phyloP scores from a whole-genome alignment of 2,113 vertebrate genomes.

The Toxotes chatareus region DNA sequence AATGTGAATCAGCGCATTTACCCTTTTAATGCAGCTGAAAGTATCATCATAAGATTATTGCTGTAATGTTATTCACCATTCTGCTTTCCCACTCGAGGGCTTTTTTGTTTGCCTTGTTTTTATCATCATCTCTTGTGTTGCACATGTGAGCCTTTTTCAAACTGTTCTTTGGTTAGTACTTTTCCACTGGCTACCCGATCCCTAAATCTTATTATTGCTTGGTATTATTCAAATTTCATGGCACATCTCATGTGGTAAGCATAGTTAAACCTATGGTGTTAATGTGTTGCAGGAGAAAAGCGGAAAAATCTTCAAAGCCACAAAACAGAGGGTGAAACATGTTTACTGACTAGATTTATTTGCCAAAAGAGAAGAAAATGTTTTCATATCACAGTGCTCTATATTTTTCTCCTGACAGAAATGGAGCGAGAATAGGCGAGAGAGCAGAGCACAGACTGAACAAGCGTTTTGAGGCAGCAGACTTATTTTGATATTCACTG shows the following conservation, averaged over 20 bases:
- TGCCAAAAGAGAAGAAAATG: slow-evolving; percentile 73
- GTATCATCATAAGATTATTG: not conserved
- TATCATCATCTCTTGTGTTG: not conserved
- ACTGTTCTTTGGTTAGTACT: not conserved
- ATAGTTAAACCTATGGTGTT: not conserved
- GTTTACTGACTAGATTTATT: slow-evolving; percentile 54
- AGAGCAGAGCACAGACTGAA: slow-evolving; percentile 44
- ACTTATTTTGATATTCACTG: slow-evolving; percentile 61
- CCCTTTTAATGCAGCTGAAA: not conserved
- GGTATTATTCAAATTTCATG: not conserved
- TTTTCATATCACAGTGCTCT: slow-evolving; percentile 64
- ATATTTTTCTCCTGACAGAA: slow-evolving; percentile 80
- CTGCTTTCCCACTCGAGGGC: not conserved
- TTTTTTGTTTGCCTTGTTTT: slow-evolving; percentile 14
- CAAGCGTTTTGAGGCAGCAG: slow-evolving; percentile 57
- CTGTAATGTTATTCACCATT: slow-evolving; percentile 2
- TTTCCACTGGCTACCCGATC: not conserved
- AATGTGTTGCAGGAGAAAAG: slow-evolving; percentile 15
- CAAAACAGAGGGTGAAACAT: not conserved
- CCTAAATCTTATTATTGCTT: not conserved
- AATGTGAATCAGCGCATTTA: not conserved
- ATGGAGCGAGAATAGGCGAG: slow-evolving; percentile 71
- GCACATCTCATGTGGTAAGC: not conserved
- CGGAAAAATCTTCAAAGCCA: no score
- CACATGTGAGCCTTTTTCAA: not conserved